phyloP scores from a whole-genome alignment of 2,797 vertebrate species.

The Lerista edwardsae region DNA sequence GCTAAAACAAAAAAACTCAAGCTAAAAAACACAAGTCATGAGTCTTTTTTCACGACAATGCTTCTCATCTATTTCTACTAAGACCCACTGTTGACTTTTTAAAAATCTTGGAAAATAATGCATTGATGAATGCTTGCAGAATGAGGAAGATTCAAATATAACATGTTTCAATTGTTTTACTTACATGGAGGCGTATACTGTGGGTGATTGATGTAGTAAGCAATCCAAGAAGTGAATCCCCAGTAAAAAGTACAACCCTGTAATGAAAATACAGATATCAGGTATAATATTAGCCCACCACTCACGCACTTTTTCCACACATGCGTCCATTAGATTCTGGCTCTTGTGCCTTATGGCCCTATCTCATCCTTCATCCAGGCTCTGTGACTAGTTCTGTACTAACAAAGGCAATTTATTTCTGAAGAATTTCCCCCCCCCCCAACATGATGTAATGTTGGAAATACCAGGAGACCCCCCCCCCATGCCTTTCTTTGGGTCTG shows the following conservation, averaged over 20 bases:
- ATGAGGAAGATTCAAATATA: not conserved
- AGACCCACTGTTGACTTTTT: too few species aligned
- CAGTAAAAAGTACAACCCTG: conserved; percentile 82
- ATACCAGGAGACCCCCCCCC: not conserved
- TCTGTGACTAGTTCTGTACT: not conserved
- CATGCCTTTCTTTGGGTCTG: not conserved
- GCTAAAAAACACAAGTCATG: too few species aligned
- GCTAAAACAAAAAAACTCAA: too few species aligned
- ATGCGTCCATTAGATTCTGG: not conserved
- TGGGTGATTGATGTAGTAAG: conserved; percentile 79
- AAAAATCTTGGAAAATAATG: not conserved
- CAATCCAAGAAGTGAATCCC: conserved; percentile 81
- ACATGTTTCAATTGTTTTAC: not conserved
- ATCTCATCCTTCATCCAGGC: not conserved
- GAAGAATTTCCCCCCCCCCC: too few species aligned
- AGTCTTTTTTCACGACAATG: too few species aligned
- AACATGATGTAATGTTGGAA: not conserved
- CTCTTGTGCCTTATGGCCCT: not conserved
- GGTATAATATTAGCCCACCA: not conserved
- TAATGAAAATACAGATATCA: conserved; percentile 45
- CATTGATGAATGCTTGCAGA: not conserved
- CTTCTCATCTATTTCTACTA: too few species aligned
- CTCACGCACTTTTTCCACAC: not conserved
- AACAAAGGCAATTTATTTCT: too few species aligned
- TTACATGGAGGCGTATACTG: conserved; percentile 78